Base-by-base conservation (phyloP, 2,113 vertebrate species). In the Oncorhynchus kisutch region DNA sequence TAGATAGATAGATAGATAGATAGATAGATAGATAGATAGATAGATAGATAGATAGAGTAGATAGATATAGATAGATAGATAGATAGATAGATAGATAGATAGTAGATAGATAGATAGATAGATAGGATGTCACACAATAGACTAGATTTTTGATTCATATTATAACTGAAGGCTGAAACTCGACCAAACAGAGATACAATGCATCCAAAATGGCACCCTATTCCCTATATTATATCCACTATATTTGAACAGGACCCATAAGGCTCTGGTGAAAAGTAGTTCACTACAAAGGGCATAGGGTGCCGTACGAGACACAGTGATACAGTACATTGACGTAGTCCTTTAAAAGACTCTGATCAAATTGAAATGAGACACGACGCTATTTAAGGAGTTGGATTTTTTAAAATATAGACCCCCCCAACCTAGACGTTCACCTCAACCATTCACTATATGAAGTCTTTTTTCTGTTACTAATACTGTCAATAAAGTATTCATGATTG, bases 91-190 rank as follows among this genome's bases (percentile, higher is more conserved):
- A n/a, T n/a, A n/a, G n/a, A n/a, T n/a, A n/a, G n/a, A n/a, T n/a
- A n/a, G n/a, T n/a, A n/a, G n/a, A n/a, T n/a, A n/a, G n/a, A n/a
- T n/a, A 24, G 24, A 24, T 24, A 24, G 24, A 24, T 24, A 24
- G 24, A 24, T 1, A 25, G 24, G 24, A 25, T 27, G 27, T 27
- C 27, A 27, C 27, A 27, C 27, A 27, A 27, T 27, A 27, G 72
- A 34, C 31, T 34, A 34, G 31, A 1, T 74, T 86, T 86, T 89
- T 89, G 76, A 90, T 87, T 86, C 81, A 81, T 87, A 88, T 77
- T 64, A 67, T 60, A 84, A 69, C 59, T 80, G 83, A 84, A 85
- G 65, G 71, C 76, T 77, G 27, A 27, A 27, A 27, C 27, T 27
- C 3, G 3, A 27, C 27, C 27, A 27, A 27, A 27, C 27, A 71